A percentile compares a stretch with the other conserved stretches of the same genome.
Evolutionary conservation across 2,113 vertebrate species (phyloP).

Genomic region (Hypocryptadius cinnamomeus): DNA sequence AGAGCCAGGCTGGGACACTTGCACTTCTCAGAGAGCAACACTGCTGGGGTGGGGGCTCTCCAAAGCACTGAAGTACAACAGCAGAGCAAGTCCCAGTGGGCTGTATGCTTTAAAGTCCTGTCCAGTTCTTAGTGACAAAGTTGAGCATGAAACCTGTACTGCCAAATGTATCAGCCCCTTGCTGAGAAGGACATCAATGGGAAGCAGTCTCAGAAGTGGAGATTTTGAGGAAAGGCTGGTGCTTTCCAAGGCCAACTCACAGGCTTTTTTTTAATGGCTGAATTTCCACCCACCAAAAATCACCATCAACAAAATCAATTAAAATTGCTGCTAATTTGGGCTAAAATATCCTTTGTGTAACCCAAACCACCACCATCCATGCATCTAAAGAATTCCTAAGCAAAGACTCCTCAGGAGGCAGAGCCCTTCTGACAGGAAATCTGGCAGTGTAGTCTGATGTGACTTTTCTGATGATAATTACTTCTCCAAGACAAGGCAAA

Average conservation of each 20-base stretch:
- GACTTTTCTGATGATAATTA: background rate
- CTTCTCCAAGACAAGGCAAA: background rate
- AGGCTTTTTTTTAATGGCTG: background rate
- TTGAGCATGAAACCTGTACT: slow-evolving; percentile 50
- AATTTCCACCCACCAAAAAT: background rate
- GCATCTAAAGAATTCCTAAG: background rate
- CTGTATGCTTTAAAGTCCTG: background rate
- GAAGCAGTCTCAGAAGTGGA: background rate
- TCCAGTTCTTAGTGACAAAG: background rate
- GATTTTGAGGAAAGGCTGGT: background rate
- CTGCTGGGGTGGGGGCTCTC: background rate
- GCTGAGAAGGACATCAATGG: background rate
- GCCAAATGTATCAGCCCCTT: background rate
- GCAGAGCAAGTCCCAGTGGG: background rate
- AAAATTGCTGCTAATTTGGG: background rate
- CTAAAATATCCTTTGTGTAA: background rate
- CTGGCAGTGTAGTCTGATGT: background rate
- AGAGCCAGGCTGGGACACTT: background rate
- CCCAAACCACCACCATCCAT: background rate
- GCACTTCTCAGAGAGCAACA: background rate
- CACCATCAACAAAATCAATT: background rate
- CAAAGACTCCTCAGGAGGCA: background rate
- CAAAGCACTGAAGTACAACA: background rate
- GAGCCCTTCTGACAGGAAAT: background rate
- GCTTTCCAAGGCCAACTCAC: background rate